A percentile compares a stretch with the other conserved stretches of the same genome.
phyloP scores from a whole-genome alignment of 2,888 invertebrate species.

The Drosophila picticornis region DNA sequence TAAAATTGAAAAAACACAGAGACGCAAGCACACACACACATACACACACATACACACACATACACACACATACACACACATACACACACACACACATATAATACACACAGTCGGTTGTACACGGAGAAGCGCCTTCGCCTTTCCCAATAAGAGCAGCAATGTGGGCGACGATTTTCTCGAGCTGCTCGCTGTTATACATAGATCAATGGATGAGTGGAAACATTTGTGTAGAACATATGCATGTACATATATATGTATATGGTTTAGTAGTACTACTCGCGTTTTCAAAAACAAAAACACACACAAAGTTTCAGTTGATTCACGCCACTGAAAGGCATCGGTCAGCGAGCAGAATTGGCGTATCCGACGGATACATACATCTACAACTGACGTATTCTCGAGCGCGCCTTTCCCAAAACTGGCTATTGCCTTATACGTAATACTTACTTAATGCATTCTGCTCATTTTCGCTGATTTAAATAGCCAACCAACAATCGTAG shows the following conservation, averaged over 20 bases:
- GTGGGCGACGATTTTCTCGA: slow-evolving; percentile 70
- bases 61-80: neutral
- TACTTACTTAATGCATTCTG: slow-evolving; percentile 58
- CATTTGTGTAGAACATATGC: slow-evolving; percentile 14
- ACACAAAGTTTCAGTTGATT: slow-evolving; percentile 70
- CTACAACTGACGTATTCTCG: slow-evolving; percentile 11
- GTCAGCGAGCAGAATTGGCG: slow-evolving; percentile 55
- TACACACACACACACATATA: neutral
- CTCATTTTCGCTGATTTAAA: slow-evolving; percentile 48
- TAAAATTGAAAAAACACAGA: slow-evolving; percentile 31
- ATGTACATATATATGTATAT: neutral
- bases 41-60: neutral
- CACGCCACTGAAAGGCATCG: slow-evolving; percentile 64
- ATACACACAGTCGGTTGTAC: slow-evolving; percentile 1
- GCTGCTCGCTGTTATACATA: slow-evolving; percentile 24
- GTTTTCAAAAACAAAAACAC: slow-evolving; percentile 58
- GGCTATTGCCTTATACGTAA: slow-evolving; percentile 65
- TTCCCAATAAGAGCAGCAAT: slow-evolving; percentile 44
- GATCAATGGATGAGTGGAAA: slow-evolving; percentile 40
- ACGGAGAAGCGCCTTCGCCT: slow-evolving; percentile 45
- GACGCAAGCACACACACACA: neutral
- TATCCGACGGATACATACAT: slow-evolving; percentile 43
- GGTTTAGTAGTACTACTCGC: slow-evolving; percentile 13
- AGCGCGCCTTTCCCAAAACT: slow-evolving; percentile 48
- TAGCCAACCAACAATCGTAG: slow-evolving; percentile 27